Base-by-base conservation (phyloP, 2,888 invertebrate genomes). In the Serripes groenlandicus region DNA sequence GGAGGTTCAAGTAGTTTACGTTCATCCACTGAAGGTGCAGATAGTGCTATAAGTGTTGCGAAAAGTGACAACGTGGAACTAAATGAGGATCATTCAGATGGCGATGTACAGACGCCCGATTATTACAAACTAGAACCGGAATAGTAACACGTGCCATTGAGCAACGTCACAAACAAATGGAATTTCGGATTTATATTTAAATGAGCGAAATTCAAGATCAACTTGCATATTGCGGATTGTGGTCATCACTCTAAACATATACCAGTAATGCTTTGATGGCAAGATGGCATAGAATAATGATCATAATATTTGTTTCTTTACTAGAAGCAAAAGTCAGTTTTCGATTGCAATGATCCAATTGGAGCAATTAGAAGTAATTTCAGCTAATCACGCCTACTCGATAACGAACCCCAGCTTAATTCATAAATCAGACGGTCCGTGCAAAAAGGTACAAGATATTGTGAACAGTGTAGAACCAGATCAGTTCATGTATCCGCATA, bases 41-140 rank as follows among this genome's bases (percentile, higher is more conserved):
- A 66, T 26, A 66, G 42, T 66, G 32, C 3, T n/a, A 32, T 34
- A 21, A 34, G 42, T 9, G 66, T 42, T 26, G 26, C 18, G 0
- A 26, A 7, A 35, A 42, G 42, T 15, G 23, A 7, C 11, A 35
- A 26, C 5, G 23, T 1, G 4, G 23, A 23, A 11, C 1, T 1
- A 11, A 1, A 21, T 21, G 11, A 2, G 3, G 60, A 30, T 18
- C 15, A 30, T 5, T 21, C 21, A 34, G 0, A 32, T 4, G 62
- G n/a, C 3, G 66, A 66, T 21, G 28, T 23, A n/a, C 42, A 66
- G 23, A 23, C 66, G 1, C 66, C 66, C 3, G 66, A 66, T 35
- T 66, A 66, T 26, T 66, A 66, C 26, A 66, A 66, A 66, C 66
- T 66, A 7, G 42, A 42, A 23, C 18, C 15, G 11, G 37, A 42